Base-by-base conservation (phyloP, 2,888 invertebrate species). In the Leptinotarsa haldemani region DNA sequence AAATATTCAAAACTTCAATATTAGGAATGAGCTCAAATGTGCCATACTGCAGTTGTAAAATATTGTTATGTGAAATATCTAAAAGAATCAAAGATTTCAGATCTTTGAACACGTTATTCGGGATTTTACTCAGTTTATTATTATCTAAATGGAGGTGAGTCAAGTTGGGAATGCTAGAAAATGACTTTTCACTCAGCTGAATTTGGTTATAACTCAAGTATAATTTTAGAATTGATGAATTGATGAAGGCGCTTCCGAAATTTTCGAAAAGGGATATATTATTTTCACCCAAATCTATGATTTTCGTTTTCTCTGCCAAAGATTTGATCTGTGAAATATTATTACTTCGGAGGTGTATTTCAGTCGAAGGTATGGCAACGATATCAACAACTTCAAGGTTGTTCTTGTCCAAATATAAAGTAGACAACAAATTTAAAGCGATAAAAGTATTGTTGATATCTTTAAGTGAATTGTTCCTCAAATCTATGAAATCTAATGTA, bases 61-160 rank as follows among this genome's bases (percentile, higher is more conserved):
- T 50, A 50, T 50, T n/a, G n/a, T 50, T 50, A n/a, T 50, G 50
- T 50, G 50, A 50, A 50, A 50, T 50, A 50, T 50, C 50, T 7
- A 50, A 50, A 13, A 50, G 50, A 15, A 50, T n/a, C n/a, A 50
- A 50, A n/a, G n/a, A 50, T 50, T 50, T 50, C 50, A 50, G 50
- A 50, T 50, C 7, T 50, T n/a, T 50, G n/a, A 50, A 50, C 12
- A n/a, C 50, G 0, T 16, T 50, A 50, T 50, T 50, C 16, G 50
- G 50, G 1, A 50, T 50, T 50, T n/a, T 15, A 50, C n/a, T 50
- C 4, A 50, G n/a, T n/a, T 50, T 13, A 50, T 50, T 50, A n/a
- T 50, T 50, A 50, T 50, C 50, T 50, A 50, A n/a, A n/a, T 50
- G 50, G 50, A 50, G 50, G 13, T 50, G 50, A 16, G 50, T 50